These are phyloP conservation scores for Murina feae DNA, from an alignment of 2,113 vertebrate genomes.

Conservation along the genomic window DNA sequence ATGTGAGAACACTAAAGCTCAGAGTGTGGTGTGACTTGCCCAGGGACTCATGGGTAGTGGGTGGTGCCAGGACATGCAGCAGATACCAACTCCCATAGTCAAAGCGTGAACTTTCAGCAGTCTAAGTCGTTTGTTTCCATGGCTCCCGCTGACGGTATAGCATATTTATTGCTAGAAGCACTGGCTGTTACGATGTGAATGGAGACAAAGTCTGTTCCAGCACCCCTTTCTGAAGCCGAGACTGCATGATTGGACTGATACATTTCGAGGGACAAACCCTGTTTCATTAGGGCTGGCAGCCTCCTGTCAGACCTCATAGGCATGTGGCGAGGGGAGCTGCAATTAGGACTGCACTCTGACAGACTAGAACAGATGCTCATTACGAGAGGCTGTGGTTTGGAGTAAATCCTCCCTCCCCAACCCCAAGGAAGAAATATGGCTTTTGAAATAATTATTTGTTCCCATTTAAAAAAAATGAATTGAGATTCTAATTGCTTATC, in stretches of 20 bases:
- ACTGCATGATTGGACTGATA: background rate
- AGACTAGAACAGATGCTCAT: background rate
- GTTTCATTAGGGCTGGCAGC: background rate
- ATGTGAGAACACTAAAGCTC: background rate
- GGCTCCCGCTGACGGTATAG: background rate
- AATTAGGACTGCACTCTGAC: background rate
- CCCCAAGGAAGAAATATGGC: background rate
- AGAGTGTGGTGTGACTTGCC: background rate
- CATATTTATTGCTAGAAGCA: background rate
- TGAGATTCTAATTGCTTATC: background rate
- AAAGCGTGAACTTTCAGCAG: background rate
- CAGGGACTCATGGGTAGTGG: background rate
- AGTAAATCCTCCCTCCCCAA: background rate
- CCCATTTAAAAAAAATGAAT: background rate
- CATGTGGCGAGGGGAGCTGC: background rate
- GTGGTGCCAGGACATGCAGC: fast-evolving
- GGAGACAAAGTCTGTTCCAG: background rate
- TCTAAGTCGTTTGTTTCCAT: background rate
- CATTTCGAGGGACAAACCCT: background rate
- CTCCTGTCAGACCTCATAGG: background rate
- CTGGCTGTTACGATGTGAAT: background rate
- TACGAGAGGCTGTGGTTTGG: background rate
- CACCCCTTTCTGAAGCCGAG: background rate
- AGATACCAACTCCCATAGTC: fast-evolving
- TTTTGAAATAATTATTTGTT: background rate